phyloP scores from a whole-genome alignment of 2,113 vertebrate genomes.

The Eolophus roseicapilla region DNA sequence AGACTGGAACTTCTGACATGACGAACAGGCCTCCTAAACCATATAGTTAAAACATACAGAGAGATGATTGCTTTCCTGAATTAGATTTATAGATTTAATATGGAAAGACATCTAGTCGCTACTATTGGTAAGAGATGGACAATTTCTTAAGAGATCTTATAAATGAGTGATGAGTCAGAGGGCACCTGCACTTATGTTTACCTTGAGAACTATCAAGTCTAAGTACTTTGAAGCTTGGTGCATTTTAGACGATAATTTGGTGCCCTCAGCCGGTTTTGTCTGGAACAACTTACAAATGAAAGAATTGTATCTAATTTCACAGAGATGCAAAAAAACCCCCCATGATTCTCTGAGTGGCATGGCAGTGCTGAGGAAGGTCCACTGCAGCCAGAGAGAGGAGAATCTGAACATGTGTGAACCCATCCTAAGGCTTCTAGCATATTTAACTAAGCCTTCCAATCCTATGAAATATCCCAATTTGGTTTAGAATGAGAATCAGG shows the following conservation, averaged over 20 bases:
- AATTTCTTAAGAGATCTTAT: neutral
- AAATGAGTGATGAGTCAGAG: neutral
- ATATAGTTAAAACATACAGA: neutral
- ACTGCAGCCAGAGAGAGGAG: neutral
- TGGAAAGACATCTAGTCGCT: neutral
- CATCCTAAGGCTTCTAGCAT: neutral
- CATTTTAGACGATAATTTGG: neutral
- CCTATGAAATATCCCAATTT: neutral
- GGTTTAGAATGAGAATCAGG: neutral
- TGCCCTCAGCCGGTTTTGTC: constrained; percentile 26
- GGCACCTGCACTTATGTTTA: neutral
- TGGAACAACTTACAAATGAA: neutral
- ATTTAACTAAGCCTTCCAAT: neutral
- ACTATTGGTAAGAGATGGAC: neutral
- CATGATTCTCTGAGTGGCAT: neutral
- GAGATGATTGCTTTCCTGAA: neutral
- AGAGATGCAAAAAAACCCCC: neutral
- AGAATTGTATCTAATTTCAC: neutral
- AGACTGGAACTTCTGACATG: neutral
- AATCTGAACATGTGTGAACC: neutral
- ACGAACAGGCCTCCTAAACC: neutral
- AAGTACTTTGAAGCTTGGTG: neutral
- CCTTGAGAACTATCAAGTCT: neutral
- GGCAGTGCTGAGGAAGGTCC: neutral
- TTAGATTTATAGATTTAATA: neutral